Percentiles rank a stretch among this genome's conserved stretches.
phyloP scores from a whole-genome alignment of 35 echinoderm and acorn worm species.

The Ptychodera flava region DNA sequence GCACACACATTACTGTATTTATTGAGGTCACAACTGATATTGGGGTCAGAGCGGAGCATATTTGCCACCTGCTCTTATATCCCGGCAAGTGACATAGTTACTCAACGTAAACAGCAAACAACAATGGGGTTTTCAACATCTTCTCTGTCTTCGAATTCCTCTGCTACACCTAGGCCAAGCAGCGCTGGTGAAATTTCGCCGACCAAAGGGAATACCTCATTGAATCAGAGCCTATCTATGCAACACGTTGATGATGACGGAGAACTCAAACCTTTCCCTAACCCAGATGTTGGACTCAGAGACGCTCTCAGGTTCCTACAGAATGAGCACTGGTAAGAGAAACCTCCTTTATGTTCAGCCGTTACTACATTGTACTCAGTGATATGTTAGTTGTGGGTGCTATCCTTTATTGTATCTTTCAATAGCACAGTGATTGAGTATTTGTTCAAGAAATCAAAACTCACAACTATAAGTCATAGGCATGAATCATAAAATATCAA shows the following conservation, averaged over 20 bases:
- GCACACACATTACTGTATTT: not conserved
- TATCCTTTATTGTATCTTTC: no score
- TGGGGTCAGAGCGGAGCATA: not conserved
- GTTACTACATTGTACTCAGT: no score
- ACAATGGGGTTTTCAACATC: not conserved
- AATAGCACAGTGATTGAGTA: no score
- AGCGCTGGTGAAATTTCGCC: not conserved
- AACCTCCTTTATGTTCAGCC: no score
- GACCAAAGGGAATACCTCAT: not conserved
- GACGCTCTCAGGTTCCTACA: constrained; percentile 59
- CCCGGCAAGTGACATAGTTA: not conserved
- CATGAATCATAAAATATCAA: no score
- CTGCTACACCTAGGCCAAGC: not conserved
- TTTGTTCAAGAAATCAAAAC: no score
- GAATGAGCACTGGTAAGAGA: constrained; percentile 66
- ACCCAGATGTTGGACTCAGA: constrained; percentile 58
- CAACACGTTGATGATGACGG: constrained; percentile 6
- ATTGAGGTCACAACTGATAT: not conserved
- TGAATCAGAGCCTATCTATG: not conserved
- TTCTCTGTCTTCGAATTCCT: not conserved
- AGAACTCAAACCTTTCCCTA: constrained; percentile 55
- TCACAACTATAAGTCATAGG: no score
- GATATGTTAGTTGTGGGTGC: no score
- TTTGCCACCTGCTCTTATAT: not conserved
- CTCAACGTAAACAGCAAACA: not conserved